Base-by-base conservation (phyloP, 2,113 vertebrate genomes). In the Zootoca vivipara region DNA sequence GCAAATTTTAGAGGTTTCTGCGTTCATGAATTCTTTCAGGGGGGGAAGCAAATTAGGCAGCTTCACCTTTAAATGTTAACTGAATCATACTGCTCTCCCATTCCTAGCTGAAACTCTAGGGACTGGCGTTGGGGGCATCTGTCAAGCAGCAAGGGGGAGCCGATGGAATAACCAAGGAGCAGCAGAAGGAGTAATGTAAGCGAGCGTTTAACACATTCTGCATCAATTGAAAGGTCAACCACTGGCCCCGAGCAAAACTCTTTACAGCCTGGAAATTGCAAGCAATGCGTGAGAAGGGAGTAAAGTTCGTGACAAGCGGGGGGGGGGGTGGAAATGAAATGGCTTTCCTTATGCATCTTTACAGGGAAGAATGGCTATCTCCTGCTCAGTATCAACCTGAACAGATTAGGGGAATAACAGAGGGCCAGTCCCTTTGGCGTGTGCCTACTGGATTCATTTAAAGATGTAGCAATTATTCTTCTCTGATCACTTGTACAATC, bases 371-470 rank as follows among this genome's bases (percentile, higher is more conserved):
- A 87, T 46, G 78, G 62, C 82, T 85, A 13, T 58, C 67, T 89
- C 69, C 72, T 4, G 85, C 69, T 3, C 1, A 22, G 65, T 83
- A 74, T 3, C 87, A 10, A 28, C 62, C 2, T 80, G 58, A 70
- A 20, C 78, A 38, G 85, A 80, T 58, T 28, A 10, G 5, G 65
- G 28, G 6, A 13, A 30, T 10, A 12, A 18, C 3, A 20, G 38
- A 3, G 0, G 46, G 0, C 77, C 80, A 89, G 65, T 84, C 67
- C 16, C 9, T 85, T 80, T 83, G 46, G 10, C 46, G 10, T 52
- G 46, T 83, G 69, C n/a, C 12, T 40, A 28, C 83, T 88, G 81
- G 24, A 85, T 82, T 92, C 92, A 92, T 35, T 88, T 52, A 26
- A 91, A 91, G 64, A 46, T 10, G 46, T 52, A 9, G 10, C 10